These are phyloP conservation scores for Rhorus exstirpatorius DNA, from an alignment of 2,888 invertebrate genomes.

Conservation along the genomic window DNA sequence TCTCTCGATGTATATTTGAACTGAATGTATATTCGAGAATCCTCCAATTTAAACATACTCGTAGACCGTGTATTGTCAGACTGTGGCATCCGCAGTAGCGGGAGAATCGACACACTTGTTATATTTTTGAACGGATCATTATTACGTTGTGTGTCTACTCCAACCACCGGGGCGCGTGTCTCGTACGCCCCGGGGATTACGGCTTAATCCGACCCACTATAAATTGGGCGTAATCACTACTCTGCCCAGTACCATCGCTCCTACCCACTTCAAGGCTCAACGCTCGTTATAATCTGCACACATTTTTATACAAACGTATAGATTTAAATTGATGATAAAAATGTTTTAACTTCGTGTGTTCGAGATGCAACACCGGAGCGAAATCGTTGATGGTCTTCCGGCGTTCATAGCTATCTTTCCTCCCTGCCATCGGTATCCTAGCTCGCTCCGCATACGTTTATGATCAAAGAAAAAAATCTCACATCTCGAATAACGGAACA, in stretches of 20 bases:
- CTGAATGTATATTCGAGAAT: too few relatives aligned
- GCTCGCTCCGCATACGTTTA: neutral
- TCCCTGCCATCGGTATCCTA: neutral
- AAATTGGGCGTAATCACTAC: conserved; percentile 80
- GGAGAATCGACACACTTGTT: conserved; percentile 70
- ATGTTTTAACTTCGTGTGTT: conserved; percentile 38
- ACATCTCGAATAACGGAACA: conserved; percentile 22
- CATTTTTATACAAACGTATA: conserved; percentile 2
- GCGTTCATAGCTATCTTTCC: conserved; percentile 16
- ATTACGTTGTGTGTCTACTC: conserved; percentile 75
- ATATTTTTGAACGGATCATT: conserved; percentile 80
- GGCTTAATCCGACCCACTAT: conserved; percentile 79
- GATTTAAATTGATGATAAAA: conserved; percentile 3
- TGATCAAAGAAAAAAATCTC: conserved; percentile 55
- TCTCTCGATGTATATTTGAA: too few relatives aligned
- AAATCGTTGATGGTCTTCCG: conserved; percentile 59
- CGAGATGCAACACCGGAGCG: neutral
- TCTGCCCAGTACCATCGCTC: conserved; percentile 10
- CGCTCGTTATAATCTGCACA: neutral
- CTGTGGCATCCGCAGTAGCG: conserved; percentile 48
- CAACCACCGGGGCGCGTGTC: conserved; percentile 17
- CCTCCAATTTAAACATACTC: conserved; percentile 79
- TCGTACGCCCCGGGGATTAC: conserved; percentile 77
- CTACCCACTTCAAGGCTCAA: neutral
- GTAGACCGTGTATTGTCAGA: too few relatives aligned